These are phyloP conservation scores for Agonopterix heracliana DNA, from an alignment of 2,888 invertebrate genomes.

Conservation along the genomic window DNA sequence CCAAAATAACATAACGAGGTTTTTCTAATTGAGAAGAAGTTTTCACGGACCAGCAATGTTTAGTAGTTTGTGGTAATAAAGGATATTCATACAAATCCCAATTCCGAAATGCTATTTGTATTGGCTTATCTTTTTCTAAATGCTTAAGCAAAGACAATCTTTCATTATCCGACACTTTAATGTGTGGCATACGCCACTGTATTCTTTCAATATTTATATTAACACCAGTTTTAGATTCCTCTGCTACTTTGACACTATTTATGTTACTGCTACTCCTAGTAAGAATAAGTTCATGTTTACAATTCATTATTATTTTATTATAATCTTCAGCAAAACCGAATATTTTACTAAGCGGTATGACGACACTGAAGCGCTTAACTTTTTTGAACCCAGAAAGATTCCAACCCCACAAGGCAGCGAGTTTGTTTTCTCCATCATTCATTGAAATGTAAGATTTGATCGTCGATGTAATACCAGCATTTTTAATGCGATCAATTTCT, in stretches of 20 bases:
- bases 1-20: no score
- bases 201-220: conserved; percentile 15
- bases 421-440: not conserved
- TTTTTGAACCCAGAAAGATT: no score
- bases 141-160: no score
- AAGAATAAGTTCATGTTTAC: conserved; percentile 42
- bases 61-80: no score
- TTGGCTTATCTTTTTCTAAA: no score
- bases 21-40: no score
- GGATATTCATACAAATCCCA: no score
- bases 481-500: no score
- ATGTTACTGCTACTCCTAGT: conserved; percentile 25
- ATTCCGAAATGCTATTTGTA: no score
- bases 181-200: no score
- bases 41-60: no score
- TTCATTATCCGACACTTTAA: no score
- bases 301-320: conserved; percentile 38
- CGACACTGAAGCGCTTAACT: not conserved
- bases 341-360: not conserved
- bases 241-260: conserved; percentile 14
- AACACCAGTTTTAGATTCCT: conserved; percentile 7
- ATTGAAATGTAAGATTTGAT: conserved; percentile 33
- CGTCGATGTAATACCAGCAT: conserved; percentile 30
- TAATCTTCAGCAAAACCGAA: conserved; percentile 22
- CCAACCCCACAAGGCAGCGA: not conserved